Percentiles rank a stretch among this genome's conserved stretches.
Conservation (phyloP, 2,797 vertebrate species). For the Knipowitschia caucasica region DNA sequence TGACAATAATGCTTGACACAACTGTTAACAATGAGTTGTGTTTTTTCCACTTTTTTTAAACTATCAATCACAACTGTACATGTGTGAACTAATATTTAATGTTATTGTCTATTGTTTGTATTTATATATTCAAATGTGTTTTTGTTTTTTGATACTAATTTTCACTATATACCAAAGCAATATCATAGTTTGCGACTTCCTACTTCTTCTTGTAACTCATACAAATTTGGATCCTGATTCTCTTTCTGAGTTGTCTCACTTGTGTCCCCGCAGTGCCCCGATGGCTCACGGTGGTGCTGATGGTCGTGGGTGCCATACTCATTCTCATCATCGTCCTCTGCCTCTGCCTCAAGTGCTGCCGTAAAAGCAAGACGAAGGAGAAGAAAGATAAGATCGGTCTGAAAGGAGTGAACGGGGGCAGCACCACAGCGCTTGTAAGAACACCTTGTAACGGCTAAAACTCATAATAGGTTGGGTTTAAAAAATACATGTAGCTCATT, state of each 20-base stretch:
- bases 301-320: conserved; percentile 59
- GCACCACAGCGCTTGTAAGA: conserved; percentile 68
- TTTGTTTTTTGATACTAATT: too few species aligned
- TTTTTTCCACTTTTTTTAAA: too few species aligned
- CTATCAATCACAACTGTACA: too few species aligned
- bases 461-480: neutral
- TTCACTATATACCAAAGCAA: too few species aligned
- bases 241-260: neutral
- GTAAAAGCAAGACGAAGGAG: conserved; percentile 62
- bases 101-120: too few species aligned
- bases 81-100: too few species aligned
- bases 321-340: conserved; percentile 70
- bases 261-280: conserved; percentile 74
- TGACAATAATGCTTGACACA: too few species aligned
- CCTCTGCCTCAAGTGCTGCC: conserved; percentile 71
- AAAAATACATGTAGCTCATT: neutral
- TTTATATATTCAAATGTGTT: too few species aligned
- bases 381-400: conserved; percentile 70
- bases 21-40: too few species aligned
- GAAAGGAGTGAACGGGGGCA: conserved; percentile 48
- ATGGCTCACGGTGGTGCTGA: conserved; percentile 75
- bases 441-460: neutral
- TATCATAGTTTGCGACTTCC: too few species aligned
- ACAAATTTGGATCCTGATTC: neutral
- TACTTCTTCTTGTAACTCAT: too few species aligned